Evolutionary conservation across 2,888 invertebrate genomes (phyloP), one percentile per base, ranked within the genome.

Genomic region (Drosophila antonietae): DNA sequence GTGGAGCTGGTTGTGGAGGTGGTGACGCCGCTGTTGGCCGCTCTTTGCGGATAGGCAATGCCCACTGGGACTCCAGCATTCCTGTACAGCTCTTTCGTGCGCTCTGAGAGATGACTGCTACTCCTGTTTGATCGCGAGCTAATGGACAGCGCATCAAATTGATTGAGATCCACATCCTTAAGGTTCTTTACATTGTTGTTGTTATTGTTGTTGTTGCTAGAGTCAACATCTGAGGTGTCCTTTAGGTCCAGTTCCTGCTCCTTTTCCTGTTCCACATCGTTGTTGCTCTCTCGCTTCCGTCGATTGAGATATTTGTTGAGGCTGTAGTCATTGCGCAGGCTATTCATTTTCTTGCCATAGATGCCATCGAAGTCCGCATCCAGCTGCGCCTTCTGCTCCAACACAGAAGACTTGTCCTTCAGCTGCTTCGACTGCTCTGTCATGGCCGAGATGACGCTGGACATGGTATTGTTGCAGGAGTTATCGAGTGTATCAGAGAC

Each of bases 71-170:
- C 92, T 2, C 92, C 92, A 0, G 92, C 91, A 75, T 92, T 92
- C 18, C 92, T 88, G 56, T 92, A 92, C 86, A 92, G 89, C 66
- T 92, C 92, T 81, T 92, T 92, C 75, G 92, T 92, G 60, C 92
- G 92, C 76, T 92, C 92, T 3, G 92, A 92, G 18, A 92, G 83
- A 4, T 92, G 92, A 44, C 92, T 85, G 28, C 92, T 92, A 63
- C 91, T 89, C n/a, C 92, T 90, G 71, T 92, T 92, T 14, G 92
- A 92, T 1, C 92, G 89, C 0, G 93, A 92, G 68, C 92, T 92
- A 0, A 92, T 85, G 4, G 93, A 93, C 15, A 93, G 63, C 3
- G 91, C 90, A 74, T 93, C 93, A 8, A 92, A 81, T 78, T 91
- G 92, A 68, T 90, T 91, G 12, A 88, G 77, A 73, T 93, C 92